Percentiles rank a stretch among this genome's conserved stretches.
Conservation (phyloP, 2,797 vertebrate species). For the Oophaga sylvatica region DNA sequence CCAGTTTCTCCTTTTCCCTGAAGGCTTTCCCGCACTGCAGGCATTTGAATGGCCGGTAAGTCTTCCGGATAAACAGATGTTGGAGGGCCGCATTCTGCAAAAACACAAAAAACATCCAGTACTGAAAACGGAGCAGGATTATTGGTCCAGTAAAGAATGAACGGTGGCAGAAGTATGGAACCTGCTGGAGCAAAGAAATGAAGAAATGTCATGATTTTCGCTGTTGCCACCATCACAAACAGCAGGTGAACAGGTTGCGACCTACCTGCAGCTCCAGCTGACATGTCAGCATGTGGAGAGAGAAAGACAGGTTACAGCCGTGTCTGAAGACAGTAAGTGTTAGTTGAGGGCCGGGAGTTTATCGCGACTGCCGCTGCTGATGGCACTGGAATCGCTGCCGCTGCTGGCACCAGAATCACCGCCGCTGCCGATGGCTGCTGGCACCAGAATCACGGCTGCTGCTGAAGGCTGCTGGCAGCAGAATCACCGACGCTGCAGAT, state of each 20-base stretch:
- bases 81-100: slow-evolving; percentile 93
- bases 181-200: not conserved
- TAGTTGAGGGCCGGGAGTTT: not conserved
- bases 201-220: not conserved
- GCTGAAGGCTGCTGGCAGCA: no score
- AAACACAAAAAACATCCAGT: not conserved
- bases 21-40: slow-evolving; percentile 96
- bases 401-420: no score
- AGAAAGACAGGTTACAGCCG: slow-evolving; percentile 73
- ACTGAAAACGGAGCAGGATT: not conserved
- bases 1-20: slow-evolving; percentile 94
- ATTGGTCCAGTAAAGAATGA: not conserved
- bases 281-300: slow-evolving; percentile 82
- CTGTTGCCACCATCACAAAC: not conserved
- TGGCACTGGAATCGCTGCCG: no score
- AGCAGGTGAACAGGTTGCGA: slow-evolving; percentile 45
- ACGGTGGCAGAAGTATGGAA: not conserved
- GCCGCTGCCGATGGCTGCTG: no score
- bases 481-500: no score
- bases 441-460: no score
- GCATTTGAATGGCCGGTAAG: slow-evolving; percentile 95
- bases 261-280: slow-evolving; percentile 97
- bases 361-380: not conserved
- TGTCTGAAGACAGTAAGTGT: not conserved
- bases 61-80: slow-evolving; percentile 96